phyloP scores from a whole-genome alignment of 1,140 invertebrate genomes.

The Heterodera schachtii region DNA sequence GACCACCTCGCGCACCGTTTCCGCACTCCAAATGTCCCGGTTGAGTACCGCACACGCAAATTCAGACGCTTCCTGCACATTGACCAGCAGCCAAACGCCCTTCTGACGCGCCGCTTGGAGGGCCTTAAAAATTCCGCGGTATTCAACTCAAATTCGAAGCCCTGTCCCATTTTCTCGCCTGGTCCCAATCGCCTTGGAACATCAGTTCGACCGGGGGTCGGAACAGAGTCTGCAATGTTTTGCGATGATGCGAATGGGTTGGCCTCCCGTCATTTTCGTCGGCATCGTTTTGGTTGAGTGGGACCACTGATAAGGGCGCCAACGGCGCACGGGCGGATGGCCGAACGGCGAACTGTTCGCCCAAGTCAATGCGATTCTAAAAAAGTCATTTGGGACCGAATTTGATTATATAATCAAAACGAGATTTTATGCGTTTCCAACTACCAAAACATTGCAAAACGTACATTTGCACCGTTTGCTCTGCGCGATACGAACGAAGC shows the following conservation, averaged over 20 bases:
- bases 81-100: slow-evolving; percentile 78
- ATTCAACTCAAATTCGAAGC: background rate
- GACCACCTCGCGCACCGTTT: slow-evolving; percentile 73
- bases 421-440: background rate
- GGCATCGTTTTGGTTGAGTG: background rate
- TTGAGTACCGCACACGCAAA: slow-evolving; percentile 78
- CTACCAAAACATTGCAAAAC: background rate
- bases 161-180: slow-evolving; percentile 54
- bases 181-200: slow-evolving; percentile 73
- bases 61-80: slow-evolving; percentile 78
- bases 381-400: background rate
- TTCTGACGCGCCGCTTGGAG: slow-evolving; percentile 71
- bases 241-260: slow-evolving; percentile 41
- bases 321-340: background rate
- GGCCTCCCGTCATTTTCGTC: slow-evolving; percentile 16
- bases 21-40: slow-evolving; percentile 78
- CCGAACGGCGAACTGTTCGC: background rate
- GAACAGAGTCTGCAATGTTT: slow-evolving; percentile 77
- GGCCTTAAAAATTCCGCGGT: slow-evolving; percentile 29
- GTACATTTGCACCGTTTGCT: background rate
- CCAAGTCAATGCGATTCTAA: background rate
- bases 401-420: background rate
- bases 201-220: slow-evolving; percentile 77
- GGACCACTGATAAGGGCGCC: too few relatives aligned
- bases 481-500: background rate